Conservation (phyloP, 30 jellyfish, hydroid and myxozoan genomes). For the Chironex yamaguchii region DNA sequence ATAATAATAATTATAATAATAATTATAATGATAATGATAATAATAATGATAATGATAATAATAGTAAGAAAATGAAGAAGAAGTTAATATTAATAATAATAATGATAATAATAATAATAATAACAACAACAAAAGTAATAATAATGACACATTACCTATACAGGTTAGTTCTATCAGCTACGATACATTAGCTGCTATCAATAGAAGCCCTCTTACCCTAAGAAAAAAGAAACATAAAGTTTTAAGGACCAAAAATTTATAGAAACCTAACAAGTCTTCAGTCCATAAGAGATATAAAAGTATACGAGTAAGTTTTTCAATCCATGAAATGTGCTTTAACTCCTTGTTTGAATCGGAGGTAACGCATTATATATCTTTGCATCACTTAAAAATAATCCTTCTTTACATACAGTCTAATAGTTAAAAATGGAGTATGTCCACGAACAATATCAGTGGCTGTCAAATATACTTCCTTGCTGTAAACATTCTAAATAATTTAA, state of each 20-base stretch:
- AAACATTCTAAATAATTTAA: no score
- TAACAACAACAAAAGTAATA: no score
- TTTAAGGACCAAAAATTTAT: not conserved
- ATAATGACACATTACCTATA: slow-evolving; percentile 13
- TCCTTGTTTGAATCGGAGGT: not conserved
- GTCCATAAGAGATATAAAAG: not conserved
- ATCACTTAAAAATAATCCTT: not conserved
- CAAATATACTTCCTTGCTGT: no score
- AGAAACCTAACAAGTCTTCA: not conserved
- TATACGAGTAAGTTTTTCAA: not conserved
- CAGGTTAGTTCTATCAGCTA: slow-evolving; percentile 44
- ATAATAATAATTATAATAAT: no score
- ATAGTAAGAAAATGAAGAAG: no score
- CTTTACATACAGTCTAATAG: no score
- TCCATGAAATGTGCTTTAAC: slow-evolving; percentile 54
- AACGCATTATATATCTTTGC: slow-evolving; percentile 1
- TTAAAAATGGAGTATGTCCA: no score
- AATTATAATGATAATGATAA: no score
- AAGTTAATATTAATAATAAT: no score
- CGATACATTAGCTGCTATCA: slow-evolving; percentile 27
- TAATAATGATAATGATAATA: no score
- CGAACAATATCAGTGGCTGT: no score
- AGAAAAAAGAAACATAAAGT: not conserved
- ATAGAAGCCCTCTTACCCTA: slow-evolving; percentile 26
- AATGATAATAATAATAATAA: no score